phyloP scores from a whole-genome alignment of 2,888 invertebrate genomes.

The Drosophila borborema region DNA sequence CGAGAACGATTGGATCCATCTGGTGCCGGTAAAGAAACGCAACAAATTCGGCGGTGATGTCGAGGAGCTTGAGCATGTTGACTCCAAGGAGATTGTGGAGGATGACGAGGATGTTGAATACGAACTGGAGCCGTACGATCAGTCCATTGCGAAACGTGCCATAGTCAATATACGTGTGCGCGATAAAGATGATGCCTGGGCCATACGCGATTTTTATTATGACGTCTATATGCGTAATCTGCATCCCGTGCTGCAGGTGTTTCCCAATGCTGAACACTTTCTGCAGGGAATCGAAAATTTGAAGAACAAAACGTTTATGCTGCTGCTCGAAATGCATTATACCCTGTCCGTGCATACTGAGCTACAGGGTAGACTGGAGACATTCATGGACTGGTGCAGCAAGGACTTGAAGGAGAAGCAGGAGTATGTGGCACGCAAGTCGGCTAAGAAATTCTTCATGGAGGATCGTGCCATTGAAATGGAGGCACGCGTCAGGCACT shows the following conservation, averaged over 20 bases:
- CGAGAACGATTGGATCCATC: constrained; percentile 84
- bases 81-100: constrained; percentile 44
- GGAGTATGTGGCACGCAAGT: constrained; percentile 80
- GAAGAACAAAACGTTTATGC: constrained; percentile 82
- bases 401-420: constrained; percentile 78
- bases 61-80: not conserved
- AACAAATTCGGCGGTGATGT: constrained; percentile 56
- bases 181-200: constrained; percentile 83
- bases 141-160: constrained; percentile 79
- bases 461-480: constrained; percentile 77
- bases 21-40: constrained; percentile 51
- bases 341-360: constrained; percentile 81
- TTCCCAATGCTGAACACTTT: constrained; percentile 77
- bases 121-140: constrained; percentile 80
- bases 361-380: constrained; percentile 75
- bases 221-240: constrained; percentile 77
- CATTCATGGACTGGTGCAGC: constrained; percentile 80
- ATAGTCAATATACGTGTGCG: constrained; percentile 80
- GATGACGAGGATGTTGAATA: constrained; percentile 45
- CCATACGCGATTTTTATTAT: constrained; percentile 83
- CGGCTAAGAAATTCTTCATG: constrained; percentile 83
- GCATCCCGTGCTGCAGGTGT: constrained; percentile 81
- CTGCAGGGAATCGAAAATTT: constrained; percentile 77
- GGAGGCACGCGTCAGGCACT: constrained; percentile 59
- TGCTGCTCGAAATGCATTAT: constrained; percentile 83